Base-by-base conservation (phyloP, 2,113 vertebrate genomes). In the Podarcis raffonei region DNA sequence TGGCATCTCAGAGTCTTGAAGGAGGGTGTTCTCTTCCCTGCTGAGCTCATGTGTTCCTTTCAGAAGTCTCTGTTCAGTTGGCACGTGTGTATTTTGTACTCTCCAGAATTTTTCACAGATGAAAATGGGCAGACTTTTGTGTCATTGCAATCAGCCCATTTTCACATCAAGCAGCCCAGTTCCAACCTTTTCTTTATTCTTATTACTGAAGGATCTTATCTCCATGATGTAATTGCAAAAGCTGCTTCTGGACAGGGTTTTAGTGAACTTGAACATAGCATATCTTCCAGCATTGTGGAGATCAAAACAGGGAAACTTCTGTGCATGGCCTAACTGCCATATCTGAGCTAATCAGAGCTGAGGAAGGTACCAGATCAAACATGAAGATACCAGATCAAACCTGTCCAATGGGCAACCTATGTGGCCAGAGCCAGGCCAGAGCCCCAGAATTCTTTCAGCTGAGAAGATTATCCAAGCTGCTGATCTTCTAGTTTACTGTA, bases 11-110 rank as follows among this genome's bases (percentile, higher is more conserved):
- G 62, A 6, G 0, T 1, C 32, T 3, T 71, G 88, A 16, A 8
- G 37, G 22, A 88, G 74, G 16, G 81, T 18, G 48, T 87, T 35
- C 86, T 90, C 65, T 79, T 87, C 69, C 83, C 75, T 66, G 22
- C 82, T 79, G 65, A 16, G 83, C 84, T 2, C 77, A 35, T 75
- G 2, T 74, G 18, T 32, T 78, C 75, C 65, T 35, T 76, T 90
- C 66, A 68, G 78, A 53, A 39, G 12, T 1, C 22, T 32, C 30
- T 23, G 30, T 71, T 39, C 16, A 1, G 0, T 1, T 32, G 27
- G 32, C 9, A 35, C 1, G 22, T 66, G n/a, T 22, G 23, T n/a
- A n/a, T 77, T 83, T 83, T n/a, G 5, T 77, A 59, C 5, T 53
- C 22, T 48, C 37, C 30, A 32, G 48, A 37, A 18, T 35, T 69